These are phyloP conservation scores for Drosophila picticornis DNA, from an alignment of 2,888 invertebrate species.

Conservation along the genomic window DNA sequence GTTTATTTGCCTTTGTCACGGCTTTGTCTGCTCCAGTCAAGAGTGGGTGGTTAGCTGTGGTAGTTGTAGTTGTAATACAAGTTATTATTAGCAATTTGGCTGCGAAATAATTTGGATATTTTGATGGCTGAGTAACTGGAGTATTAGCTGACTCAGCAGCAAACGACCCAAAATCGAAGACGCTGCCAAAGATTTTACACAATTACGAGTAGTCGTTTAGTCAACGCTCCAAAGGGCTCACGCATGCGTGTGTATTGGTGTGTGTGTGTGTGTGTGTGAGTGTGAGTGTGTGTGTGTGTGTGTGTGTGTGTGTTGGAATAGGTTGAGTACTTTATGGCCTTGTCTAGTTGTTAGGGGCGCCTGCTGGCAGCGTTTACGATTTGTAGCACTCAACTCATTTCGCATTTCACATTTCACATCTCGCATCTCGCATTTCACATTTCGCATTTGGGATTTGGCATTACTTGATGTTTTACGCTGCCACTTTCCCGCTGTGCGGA, in stretches of 20 bases:
- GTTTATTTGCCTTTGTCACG: conserved; percentile 80
- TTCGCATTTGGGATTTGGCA: conserved; percentile 68
- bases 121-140: conserved; percentile 50
- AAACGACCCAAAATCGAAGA: conserved; percentile 46
- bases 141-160: conserved; percentile 58
- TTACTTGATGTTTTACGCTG: conserved; percentile 79
- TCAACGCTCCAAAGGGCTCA: conserved; percentile 28
- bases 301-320: conserved; percentile 16
- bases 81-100: conserved; percentile 80
- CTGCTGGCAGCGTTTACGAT: conserved; percentile 68
- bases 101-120: conserved; percentile 78
- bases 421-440: conserved; percentile 64
- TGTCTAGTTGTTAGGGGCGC: conserved; percentile 62
- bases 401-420: conserved; percentile 70
- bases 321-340: conserved; percentile 54
- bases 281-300: conserved; percentile 11
- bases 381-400: conserved; percentile 80
- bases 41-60: not conserved
- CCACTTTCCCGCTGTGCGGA: conserved; percentile 60
- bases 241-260: not conserved
- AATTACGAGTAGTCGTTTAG: conserved; percentile 52
- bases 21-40: conserved; percentile 48
- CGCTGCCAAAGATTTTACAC: conserved; percentile 55
- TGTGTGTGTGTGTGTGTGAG: conserved; percentile 2
- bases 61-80: conserved; percentile 68